A percentile compares a stretch with the other conserved stretches of the same genome.
phyloP scores from a whole-genome alignment of 2,797 vertebrate genomes.

The Anas flavirostris region DNA sequence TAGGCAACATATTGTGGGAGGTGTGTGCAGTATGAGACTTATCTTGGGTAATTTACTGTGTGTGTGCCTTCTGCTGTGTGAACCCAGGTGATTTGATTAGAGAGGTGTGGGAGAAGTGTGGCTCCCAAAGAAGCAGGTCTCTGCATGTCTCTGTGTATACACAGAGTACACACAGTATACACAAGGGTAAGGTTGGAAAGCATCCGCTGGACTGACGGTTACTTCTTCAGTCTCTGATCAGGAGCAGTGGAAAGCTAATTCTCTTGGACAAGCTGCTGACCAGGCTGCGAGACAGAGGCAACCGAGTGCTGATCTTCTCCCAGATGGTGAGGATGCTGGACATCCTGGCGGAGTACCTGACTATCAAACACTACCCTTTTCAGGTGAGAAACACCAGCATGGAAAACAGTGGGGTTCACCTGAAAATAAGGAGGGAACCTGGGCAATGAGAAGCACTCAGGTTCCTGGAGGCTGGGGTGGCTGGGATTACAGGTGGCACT shows the following conservation, averaged over 20 bases:
- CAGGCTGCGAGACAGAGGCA: constrained; percentile 91
- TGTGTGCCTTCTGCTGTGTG: not conserved
- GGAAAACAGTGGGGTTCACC: not conserved
- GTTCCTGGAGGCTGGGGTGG: not conserved
- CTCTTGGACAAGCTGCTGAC: constrained; percentile 96
- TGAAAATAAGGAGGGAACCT: not conserved
- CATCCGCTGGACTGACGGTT: constrained; percentile 39
- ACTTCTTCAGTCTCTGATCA: constrained; percentile 84
- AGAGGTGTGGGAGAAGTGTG: not conserved
- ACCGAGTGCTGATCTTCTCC: constrained; percentile 98
- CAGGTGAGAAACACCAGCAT: constrained; percentile 82
- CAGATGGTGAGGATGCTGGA: constrained; percentile 99
- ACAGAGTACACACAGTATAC: not conserved
- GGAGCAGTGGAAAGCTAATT: constrained; percentile 96
- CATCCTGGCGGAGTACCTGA: constrained; percentile 95
- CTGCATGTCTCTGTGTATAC: not conserved
- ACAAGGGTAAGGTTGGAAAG: not conserved
- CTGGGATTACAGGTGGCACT: not conserved
- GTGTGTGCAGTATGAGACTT: not conserved
- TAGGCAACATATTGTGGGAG: not conserved
- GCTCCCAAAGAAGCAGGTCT: not conserved
- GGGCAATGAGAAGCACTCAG: not conserved
- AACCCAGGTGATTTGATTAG: not conserved
- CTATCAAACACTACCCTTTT: constrained; percentile 95
- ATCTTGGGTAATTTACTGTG: not conserved